Evolutionary conservation across 2,888 invertebrate genomes (phyloP), one percentile per base, ranked within the genome.

Genomic region (Ormyrus nitidulus): DNA sequence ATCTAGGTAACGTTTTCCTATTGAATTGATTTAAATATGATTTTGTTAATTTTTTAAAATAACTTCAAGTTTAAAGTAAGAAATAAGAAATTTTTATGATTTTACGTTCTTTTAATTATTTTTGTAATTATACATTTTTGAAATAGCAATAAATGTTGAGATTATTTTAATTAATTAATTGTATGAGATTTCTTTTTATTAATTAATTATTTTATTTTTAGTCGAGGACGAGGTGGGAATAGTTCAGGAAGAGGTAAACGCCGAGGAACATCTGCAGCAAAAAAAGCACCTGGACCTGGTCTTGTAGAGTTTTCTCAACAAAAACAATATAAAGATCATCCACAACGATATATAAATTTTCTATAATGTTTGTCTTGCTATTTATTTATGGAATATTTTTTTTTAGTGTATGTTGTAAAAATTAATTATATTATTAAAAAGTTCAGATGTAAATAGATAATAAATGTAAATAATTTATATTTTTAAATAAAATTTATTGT

Each of bases 271-370:
- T 34, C 34, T 34, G 3, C 49, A 49, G 10, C 77, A 19, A 51
- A 64, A 3, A 79, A 68, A 53, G 10, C 44, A 61, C 83, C 62
- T 64, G 86, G 86, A 10, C 84, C 86, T 7, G 90, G 90, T 64
- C 84, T 90, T 19, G 85, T 90, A 48, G 86, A 85, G 81, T 86
- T 88, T 71, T 85, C 85, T 7, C 86, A 87, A 79, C 86, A 84
- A 8, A 87, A 86, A 71, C 80, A 84, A 68, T 87, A 73, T 64
- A 34, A 69, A 58, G n/a, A 72, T 46, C 19, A 8, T 44, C 77
- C 80, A 71, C 66, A 69, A 19, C 61, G 78, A 77, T 82, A 69
- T 49, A 61, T 80, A 51, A 80, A 78, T 78, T 54, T 80, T 54
- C 5, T 79, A 44, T 81, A 72, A 44, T 4, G 61, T 44, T 48